These are phyloP conservation scores for Fregata magnificens DNA, from an alignment of 2,113 vertebrate species.

Conservation along the genomic window DNA sequence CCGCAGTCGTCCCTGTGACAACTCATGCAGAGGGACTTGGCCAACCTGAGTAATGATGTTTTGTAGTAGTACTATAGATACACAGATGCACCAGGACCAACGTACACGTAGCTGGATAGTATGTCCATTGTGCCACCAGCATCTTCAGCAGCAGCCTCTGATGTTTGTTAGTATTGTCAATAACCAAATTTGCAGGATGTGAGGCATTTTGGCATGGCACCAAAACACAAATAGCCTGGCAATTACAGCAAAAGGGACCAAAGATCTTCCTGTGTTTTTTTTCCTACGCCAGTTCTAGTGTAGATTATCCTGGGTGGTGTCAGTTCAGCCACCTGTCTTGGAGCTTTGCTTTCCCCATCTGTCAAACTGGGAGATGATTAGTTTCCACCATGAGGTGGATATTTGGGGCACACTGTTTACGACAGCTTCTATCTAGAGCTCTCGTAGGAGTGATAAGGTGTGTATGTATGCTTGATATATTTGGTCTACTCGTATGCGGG, in stretches of 20 bases:
- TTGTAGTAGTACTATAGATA: neutral
- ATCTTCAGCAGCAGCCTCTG: neutral
- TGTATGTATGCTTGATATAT: no score
- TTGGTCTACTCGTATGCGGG: neutral
- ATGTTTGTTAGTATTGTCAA: no score
- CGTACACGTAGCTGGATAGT: rapidly evolving
- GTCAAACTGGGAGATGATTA: neutral
- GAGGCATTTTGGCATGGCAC: neutral
- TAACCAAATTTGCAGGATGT: neutral
- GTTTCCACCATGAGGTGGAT: neutral
- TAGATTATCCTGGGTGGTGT: neutral
- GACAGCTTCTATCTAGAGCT: neutral
- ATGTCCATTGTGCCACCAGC: neutral
- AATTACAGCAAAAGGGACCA: neutral
- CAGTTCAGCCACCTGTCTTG: neutral
- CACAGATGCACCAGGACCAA: neutral
- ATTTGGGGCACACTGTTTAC: neutral
- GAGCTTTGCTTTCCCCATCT: neutral
- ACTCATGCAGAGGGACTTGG: neutral
- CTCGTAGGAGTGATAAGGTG: neutral
- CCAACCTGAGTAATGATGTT: neutral
- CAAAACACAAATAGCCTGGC: neutral
- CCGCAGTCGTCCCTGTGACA: neutral
- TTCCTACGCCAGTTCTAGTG: neutral
- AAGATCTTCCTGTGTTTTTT: neutral